phyloP scores from a whole-genome alignment of 2,888 invertebrate genomes.

The Himalopsyche tibetana region DNA sequence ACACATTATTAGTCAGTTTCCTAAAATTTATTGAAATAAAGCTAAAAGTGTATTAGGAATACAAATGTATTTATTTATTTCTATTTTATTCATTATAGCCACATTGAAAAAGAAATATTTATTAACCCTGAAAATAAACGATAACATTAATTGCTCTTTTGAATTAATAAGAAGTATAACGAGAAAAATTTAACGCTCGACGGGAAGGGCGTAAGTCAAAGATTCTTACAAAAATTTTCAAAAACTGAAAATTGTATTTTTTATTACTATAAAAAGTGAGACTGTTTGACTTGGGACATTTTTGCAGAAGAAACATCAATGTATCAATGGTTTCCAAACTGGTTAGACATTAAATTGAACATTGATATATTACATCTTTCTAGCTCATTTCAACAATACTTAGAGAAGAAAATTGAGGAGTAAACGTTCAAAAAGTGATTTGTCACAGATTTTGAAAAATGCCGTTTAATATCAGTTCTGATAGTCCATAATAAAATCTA shows the following conservation, averaged over 20 bases:
- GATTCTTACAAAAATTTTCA: neutral
- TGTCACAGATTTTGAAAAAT: too few relatives aligned
- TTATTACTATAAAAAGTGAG: too few relatives aligned
- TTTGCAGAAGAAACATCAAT: neutral
- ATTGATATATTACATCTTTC: too few relatives aligned
- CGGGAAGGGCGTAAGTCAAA: neutral
- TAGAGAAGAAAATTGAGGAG: too few relatives aligned
- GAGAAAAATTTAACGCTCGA: neutral
- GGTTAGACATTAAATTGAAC: too few relatives aligned
- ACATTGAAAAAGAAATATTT: conserved; percentile 48
- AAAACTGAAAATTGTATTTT: neutral
- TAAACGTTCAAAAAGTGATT: too few relatives aligned
- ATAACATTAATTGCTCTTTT: conserved; percentile 19
- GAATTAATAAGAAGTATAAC: neutral
- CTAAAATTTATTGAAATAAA: conserved; percentile 59
- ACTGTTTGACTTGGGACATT: neutral
- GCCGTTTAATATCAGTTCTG: too few relatives aligned
- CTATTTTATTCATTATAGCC: conserved; percentile 43
- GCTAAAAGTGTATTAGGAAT: conserved; percentile 55
- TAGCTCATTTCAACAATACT: too few relatives aligned
- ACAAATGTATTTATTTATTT: conserved; percentile 53
- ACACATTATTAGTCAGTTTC: conserved; percentile 59
- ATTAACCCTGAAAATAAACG: conserved; percentile 28
- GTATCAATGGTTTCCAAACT: too few relatives aligned
- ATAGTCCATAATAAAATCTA: too few relatives aligned